Evolutionary conservation across 2,888 invertebrate species (phyloP).

Genomic region (Dromius quadrimaculatus): DNA sequence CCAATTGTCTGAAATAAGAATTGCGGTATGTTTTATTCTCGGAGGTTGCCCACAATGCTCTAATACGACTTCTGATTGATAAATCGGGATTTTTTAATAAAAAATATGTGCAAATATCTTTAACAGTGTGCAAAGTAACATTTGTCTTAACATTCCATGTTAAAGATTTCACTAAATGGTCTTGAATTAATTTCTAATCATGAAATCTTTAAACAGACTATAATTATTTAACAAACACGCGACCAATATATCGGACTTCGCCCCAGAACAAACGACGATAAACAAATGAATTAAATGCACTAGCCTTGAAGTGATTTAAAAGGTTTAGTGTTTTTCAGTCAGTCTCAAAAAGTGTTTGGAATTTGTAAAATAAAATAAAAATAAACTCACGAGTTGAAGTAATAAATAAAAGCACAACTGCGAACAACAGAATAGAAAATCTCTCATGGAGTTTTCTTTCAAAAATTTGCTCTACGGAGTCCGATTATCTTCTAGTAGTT

Average conservation of each 20-base stretch:
- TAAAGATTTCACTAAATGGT: slow-evolving; percentile 20
- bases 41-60: too few species aligned
- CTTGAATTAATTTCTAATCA: slow-evolving; percentile 6
- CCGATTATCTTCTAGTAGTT: slow-evolving; percentile 49
- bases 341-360: slow-evolving; percentile 45
- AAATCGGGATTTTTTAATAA: slow-evolving; percentile 12
- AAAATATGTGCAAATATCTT: slow-evolving; percentile 20
- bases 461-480: slow-evolving; percentile 50
- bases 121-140: slow-evolving; percentile 27
- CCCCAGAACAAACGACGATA: slow-evolving; percentile 1
- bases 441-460: slow-evolving; percentile 51
- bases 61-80: slow-evolving; percentile 16
- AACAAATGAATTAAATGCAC: slow-evolving; percentile 41
- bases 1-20: too few species aligned
- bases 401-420: slow-evolving; percentile 42
- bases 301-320: slow-evolving; percentile 43
- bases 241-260: slow-evolving; percentile 13
- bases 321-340: slow-evolving; percentile 50
- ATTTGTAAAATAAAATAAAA: slow-evolving; percentile 39
- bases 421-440: slow-evolving; percentile 50
- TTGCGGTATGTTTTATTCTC: too few species aligned
- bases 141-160: slow-evolving; percentile 2
- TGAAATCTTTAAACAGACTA: slow-evolving; percentile 2
- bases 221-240: slow-evolving; percentile 1
- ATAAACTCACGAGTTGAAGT: neutral